Evolutionary conservation across 2,888 invertebrate genomes (phyloP), one percentile per base, ranked within the genome.

Genomic region (Drosophila anceps): DNA sequence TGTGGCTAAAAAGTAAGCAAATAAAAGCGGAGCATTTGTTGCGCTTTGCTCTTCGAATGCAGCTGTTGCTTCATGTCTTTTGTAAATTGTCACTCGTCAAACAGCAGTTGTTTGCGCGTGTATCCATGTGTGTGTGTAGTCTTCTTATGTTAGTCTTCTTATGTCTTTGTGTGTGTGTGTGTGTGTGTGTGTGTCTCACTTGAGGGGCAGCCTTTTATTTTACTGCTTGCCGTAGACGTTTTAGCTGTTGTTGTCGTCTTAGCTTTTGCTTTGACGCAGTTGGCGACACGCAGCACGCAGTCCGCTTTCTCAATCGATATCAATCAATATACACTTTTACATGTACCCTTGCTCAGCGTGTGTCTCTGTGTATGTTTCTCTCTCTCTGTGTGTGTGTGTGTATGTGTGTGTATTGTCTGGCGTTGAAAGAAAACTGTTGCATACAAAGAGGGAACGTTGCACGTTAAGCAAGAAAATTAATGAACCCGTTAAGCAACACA

Each of bases 251-350:
- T 35, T 69, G 51, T 33, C 37, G 63, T 31, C 27, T 51, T 41
- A 39, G 55, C 57, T 53, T 35, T 55, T 73, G 39, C 24, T 62
- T 53, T 51, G 27, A 63, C 70, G 65, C 65, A 65, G 78, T 69
- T 68, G 35, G 53, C 37, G 37, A 53, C 69, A 70, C 73, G 76
- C 82, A 64, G 31, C 66, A 73, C 69, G 61, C 69, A 64, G 58
- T 50, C 63, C 43, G 63, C 69, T 27, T 46, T 46, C 54, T 69
- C 62, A 84, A 88, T 84, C 84, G 73, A 84, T 84, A 84, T 78
- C 88, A 88, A 84, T 84, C 84, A 88, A 84, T 84, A 53, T 24
- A 88, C 69, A 64, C 63, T 58, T 27, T 24, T 55, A n/a, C 54
- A 44, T 37, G 24, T 67, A 33, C 55, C 24, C 44, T 18, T 31